Evolutionary conservation across 2,113 vertebrate genomes (phyloP).

Genomic region (Poecile atricapillus): DNA sequence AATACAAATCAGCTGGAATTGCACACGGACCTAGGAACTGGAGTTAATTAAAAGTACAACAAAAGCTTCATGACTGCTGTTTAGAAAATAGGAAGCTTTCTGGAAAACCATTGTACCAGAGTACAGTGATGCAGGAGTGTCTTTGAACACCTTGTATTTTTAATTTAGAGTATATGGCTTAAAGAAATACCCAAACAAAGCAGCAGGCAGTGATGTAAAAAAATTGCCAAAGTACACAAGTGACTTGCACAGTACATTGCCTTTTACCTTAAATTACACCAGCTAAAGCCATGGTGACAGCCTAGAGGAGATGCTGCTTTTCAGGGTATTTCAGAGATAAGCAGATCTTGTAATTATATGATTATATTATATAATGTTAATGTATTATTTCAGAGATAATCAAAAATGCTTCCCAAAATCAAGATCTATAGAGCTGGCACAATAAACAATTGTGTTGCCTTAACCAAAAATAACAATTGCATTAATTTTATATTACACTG

Average conservation of each 20-base stretch:
- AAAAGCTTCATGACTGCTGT: not conserved
- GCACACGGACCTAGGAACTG: not conserved
- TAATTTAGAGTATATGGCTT: not conserved
- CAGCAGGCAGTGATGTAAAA: not conserved
- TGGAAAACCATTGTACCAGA: not conserved
- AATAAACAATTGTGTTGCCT: not conserved
- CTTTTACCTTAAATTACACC: not conserved
- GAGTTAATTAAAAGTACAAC: slow-evolving; percentile 46
- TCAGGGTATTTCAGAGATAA: not conserved
- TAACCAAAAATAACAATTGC: not conserved
- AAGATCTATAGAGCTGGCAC: not conserved
- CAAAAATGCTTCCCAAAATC: not conserved
- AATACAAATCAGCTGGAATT: not conserved
- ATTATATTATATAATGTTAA: not conserved
- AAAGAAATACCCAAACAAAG: not conserved
- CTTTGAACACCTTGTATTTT: not conserved
- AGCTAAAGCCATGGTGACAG: not conserved
- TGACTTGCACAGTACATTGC: not conserved
- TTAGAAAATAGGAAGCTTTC: slow-evolving; percentile 15
- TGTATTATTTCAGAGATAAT: not conserved
- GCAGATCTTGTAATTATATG: not conserved
- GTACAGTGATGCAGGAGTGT: not conserved
- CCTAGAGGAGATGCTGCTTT: not conserved
- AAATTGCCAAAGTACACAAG: not conserved
- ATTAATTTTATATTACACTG: not conserved